These are phyloP conservation scores for Anolis carolinensis DNA, from an alignment of 2,113 vertebrate genomes.

Conservation along the genomic window DNA sequence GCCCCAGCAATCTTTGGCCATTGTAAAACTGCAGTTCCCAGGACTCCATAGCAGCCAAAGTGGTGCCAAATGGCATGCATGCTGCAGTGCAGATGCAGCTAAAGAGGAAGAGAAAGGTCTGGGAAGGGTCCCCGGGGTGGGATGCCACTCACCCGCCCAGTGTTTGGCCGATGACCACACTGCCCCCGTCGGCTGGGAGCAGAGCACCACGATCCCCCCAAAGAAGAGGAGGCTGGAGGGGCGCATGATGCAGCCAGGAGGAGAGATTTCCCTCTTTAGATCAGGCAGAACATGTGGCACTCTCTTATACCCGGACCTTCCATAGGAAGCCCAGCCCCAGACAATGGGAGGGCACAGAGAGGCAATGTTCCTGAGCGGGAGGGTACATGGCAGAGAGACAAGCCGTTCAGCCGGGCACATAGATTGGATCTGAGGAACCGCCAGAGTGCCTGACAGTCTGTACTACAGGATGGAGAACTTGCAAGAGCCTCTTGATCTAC, in stretches of 20 bases:
- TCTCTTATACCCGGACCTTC: neutral
- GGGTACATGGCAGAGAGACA: neutral
- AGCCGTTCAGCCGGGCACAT: neutral
- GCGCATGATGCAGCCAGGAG: neutral
- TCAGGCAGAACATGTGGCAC: neutral
- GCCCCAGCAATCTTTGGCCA: too few species aligned
- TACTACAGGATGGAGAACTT: neutral
- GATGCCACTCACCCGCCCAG: neutral
- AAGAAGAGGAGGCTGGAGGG: neutral
- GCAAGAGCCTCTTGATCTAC: too few species aligned
- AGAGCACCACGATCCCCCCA: neutral
- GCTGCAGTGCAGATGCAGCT: too few species aligned
- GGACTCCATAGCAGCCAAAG: too few species aligned
- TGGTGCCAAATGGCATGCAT: too few species aligned
- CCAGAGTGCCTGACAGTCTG: rapidly evolving
- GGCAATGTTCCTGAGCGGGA: neutral
- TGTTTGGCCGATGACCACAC: neutral
- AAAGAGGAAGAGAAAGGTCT: too few species aligned
- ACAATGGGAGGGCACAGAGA: neutral
- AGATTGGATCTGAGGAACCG: too few species aligned
- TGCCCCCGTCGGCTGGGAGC: neutral
- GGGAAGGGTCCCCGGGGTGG: neutral
- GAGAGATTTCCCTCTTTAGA: neutral
- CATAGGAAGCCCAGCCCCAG: neutral
- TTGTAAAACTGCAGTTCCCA: too few species aligned